A percentile compares a stretch with the other conserved stretches of the same genome.
phyloP scores from a whole-genome alignment of 2,113 vertebrate genomes.

The Coptodon bakossiorum region DNA sequence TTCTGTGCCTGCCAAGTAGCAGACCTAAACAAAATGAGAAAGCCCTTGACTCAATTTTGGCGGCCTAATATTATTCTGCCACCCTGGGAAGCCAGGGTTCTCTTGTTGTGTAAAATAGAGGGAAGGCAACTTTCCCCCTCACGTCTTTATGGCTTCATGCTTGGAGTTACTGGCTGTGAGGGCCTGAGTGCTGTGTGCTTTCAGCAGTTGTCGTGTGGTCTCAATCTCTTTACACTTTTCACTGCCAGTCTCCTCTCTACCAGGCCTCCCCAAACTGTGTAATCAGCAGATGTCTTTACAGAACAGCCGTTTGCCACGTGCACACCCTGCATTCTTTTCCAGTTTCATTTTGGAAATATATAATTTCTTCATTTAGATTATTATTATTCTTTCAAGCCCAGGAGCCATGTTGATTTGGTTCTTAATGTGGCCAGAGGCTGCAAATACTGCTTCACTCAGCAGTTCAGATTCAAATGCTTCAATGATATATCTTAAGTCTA shows the following conservation, averaged over 20 bases:
- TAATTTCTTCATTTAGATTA: conserved; percentile 27
- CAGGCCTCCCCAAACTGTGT: conserved; percentile 66
- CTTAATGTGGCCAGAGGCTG: conserved; percentile 36
- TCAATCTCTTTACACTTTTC: conserved; percentile 66
- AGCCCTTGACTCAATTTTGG: conserved; percentile 47
- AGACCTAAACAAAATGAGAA: conserved; percentile 31
- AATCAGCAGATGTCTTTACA: conserved; percentile 75
- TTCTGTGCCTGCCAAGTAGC: conserved; percentile 11
- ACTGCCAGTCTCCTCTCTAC: conserved; percentile 55
- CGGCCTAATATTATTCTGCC: conserved; percentile 46
- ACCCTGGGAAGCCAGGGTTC: conserved; percentile 36
- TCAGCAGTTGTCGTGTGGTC: conserved; percentile 52
- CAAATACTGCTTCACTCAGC: conserved; percentile 41
- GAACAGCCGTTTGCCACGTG: conserved; percentile 42
- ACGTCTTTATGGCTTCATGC: conserved; percentile 51
- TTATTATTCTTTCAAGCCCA: conserved; percentile 48
- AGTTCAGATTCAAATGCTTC: conserved; percentile 27
- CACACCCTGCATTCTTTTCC: conserved; percentile 48
- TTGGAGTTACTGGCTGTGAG: conserved; percentile 49
- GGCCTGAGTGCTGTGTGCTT: conserved; percentile 49
- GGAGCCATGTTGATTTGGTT: conserved; percentile 54
- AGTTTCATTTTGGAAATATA: conserved; percentile 52
- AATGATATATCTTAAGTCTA: conserved; percentile 13
- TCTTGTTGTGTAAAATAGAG: conserved; percentile 52
- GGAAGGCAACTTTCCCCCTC: conserved; percentile 48